Evolutionary conservation across 2,888 invertebrate genomes (phyloP), one percentile per base, ranked within the genome.

Genomic region (Priocnemis perturbator): DNA sequence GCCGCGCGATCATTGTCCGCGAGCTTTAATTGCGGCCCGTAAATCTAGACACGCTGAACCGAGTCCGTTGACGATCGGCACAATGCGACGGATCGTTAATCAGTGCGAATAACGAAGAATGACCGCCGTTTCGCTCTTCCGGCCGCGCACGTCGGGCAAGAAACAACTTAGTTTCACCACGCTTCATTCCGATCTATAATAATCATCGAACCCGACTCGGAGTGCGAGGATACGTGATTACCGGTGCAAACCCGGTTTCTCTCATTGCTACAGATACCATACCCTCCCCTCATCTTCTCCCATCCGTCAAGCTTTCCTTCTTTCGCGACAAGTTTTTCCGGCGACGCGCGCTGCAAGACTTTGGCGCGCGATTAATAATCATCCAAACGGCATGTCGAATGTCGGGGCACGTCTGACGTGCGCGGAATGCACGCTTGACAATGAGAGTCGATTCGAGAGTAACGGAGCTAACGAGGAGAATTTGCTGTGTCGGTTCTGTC

Each of bases 121-220:
- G 56, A 69, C 68, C 56, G 68, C 52, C 67, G 69, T 65, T 62
- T 63, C 65, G 30, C 65, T 37, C 56, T 66, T 48, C 63, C 37
- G 57, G 37, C 7, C 11, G 14, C 1, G 14, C 11, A 66, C 73
- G 60, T 37, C 11, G 14, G 26, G 14, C 37, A 67, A 75, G 63
- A 71, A 78, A 67, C 48, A 37, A 55, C 64, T 64, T 17, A 60
- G 70, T 78, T 74, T 78, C 66, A 61, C 64, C 60, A 44, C 62
- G 48, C 63, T 57, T 65, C 57, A 48, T 75, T 77, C 59, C 64
- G 55, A 55, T 60, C 64, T 52, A 37, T 7, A 7, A 67, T 74
- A 69, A 74, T 71, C 66, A 74, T 72, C 69, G 72, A 69, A 73
- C 65, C n/a, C n/a, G 19, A 56, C 48, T 26, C 21, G 19, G 17